Conservation (phyloP, 2,113 vertebrate species). For the Corythoichthys haematopterus region DNA sequence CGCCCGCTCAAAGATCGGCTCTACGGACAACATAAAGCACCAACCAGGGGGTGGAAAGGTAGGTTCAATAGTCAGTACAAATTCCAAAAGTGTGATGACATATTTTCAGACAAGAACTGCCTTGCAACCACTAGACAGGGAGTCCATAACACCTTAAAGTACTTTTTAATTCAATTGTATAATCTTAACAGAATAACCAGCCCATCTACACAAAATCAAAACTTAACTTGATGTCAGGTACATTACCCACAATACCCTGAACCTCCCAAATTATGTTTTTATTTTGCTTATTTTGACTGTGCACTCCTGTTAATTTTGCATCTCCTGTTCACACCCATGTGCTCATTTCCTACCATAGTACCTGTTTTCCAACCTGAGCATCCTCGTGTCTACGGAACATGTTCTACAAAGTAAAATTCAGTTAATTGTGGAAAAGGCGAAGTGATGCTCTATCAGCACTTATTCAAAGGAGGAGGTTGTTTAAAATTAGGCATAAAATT, state of each 20-base stretch:
- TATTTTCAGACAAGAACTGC: not conserved
- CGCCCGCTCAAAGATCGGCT: conserved; percentile 86
- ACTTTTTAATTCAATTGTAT: not conserved
- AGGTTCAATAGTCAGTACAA: conserved; percentile 4
- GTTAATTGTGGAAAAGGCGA: not conserved
- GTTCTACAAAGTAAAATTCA: not conserved
- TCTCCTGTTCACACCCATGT: not conserved
- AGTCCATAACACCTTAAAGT: not conserved
- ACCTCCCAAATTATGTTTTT: not conserved
- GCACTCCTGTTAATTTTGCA: not conserved
- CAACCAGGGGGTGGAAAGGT: conserved; percentile 96
- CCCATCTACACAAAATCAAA: not conserved
- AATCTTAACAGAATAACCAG: not conserved
- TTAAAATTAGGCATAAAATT: no score
- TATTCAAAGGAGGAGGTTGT: no score
- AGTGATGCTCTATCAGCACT: no score
- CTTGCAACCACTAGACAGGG: not conserved
- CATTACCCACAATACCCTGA: not conserved
- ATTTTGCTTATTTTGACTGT: not conserved
- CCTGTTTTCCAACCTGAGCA: not conserved
- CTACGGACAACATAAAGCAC: conserved; percentile 89
- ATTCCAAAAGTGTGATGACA: not conserved
- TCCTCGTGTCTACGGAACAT: not conserved
- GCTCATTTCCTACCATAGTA: not conserved
- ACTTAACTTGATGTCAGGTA: not conserved